These are phyloP conservation scores for Parus major DNA, from an alignment of 2,113 vertebrate genomes.

Conservation along the genomic window DNA sequence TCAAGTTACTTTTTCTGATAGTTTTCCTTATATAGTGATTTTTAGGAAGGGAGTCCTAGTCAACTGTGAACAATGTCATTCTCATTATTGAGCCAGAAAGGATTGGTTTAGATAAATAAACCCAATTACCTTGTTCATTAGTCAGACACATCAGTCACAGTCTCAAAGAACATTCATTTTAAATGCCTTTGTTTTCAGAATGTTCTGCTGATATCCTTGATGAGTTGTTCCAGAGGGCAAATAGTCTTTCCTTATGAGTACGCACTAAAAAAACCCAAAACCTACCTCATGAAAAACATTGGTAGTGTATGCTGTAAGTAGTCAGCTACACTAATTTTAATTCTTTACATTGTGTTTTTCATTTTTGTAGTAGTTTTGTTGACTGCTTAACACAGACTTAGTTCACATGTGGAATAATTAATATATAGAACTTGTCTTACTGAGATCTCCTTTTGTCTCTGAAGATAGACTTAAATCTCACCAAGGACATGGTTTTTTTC, in stretches of 20 bases:
- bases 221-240: slow-evolving; percentile 18
- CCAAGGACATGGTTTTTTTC: neutral
- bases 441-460: neutral
- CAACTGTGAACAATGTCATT: neutral
- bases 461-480: neutral
- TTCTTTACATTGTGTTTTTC: neutral
- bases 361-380: neutral
- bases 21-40: neutral
- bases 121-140: slow-evolving; percentile 42
- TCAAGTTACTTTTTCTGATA: neutral
- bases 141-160: slow-evolving; percentile 23
- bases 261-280: neutral
- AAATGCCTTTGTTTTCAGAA: slow-evolving; percentile 12
- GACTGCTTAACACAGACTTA: neutral
- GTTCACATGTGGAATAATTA: neutral
- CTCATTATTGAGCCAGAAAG: slow-evolving; percentile 3
- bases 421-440: neutral
- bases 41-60: neutral
- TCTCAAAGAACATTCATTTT: slow-evolving; percentile 15
- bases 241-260: neutral
- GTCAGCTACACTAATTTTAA: neutral
- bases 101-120: slow-evolving; percentile 38
- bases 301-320: neutral
- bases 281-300: neutral
- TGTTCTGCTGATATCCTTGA: slow-evolving; percentile 32